phyloP scores from a whole-genome alignment of 2,888 invertebrate genomes.

The Coelopa pilipes region DNA sequence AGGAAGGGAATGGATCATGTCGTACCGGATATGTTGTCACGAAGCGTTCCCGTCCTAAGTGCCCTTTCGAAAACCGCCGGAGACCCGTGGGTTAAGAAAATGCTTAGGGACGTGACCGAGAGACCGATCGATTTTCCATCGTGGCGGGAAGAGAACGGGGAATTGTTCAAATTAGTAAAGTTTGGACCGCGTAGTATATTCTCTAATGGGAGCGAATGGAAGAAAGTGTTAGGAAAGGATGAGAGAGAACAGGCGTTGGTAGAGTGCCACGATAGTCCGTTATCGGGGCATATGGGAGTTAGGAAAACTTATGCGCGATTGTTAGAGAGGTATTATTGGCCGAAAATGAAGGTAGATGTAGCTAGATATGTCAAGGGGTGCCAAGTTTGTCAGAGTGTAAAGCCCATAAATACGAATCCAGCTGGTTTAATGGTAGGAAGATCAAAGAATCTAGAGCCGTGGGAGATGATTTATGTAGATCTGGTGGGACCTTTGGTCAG shows the following conservation, averaged over 20 bases:
- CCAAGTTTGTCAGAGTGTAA: conserved; percentile 27
- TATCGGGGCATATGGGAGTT: background rate
- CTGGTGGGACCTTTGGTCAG: conserved; percentile 25
- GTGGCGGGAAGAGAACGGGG: background rate
- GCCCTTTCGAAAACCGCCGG: too few relatives aligned
- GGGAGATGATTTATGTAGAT: conserved; percentile 31
- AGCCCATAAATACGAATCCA: background rate
- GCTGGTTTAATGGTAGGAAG: conserved; percentile 26
- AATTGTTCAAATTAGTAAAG: background rate
- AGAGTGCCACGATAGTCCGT: background rate
- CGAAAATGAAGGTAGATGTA: conserved; percentile 26
- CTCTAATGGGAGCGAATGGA: background rate
- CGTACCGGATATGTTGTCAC: too few relatives aligned
- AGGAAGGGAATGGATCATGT: background rate
- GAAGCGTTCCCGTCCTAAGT: too few relatives aligned
- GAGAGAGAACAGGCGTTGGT: background rate
- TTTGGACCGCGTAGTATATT: background rate
- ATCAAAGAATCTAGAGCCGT: background rate
- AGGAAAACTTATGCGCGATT: background rate
- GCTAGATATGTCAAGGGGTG: conserved; percentile 22
- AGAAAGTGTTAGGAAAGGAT: background rate
- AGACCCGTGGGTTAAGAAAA: too few relatives aligned
- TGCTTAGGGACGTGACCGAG: too few relatives aligned
- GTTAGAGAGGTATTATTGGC: conserved; percentile 15
- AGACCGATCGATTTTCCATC: background rate